A percentile compares a stretch with the other conserved stretches of the same genome.
Evolutionary conservation across 2,113 vertebrate species (phyloP).

Genomic region (Oxyura jamaicensis): DNA sequence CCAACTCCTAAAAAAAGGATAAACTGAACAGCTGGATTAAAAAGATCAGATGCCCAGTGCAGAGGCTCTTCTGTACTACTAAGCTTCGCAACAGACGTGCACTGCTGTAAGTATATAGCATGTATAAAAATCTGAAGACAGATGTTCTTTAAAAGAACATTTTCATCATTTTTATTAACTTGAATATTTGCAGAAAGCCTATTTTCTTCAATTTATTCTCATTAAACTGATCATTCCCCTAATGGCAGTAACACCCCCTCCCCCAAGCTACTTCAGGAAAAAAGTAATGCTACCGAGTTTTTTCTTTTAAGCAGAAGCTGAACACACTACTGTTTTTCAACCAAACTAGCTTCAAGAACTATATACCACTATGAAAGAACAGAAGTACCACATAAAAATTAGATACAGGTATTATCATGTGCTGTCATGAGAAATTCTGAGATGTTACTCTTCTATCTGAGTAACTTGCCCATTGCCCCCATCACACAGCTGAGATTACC

Average conservation of each 20-base stretch:
- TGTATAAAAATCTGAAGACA: background rate
- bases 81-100: background rate
- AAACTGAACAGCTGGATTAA: too few relatives aligned
- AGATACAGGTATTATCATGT: background rate
- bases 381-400: background rate
- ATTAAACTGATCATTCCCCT: background rate
- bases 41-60: fast-evolving
- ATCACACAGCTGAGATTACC: constrained; percentile 58
- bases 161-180: background rate
- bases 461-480: background rate
- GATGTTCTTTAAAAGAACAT: background rate
- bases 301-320: background rate
- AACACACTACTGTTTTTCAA: background rate
- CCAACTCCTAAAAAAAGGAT: too few relatives aligned
- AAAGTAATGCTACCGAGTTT: too few relatives aligned
- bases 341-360: background rate
- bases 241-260: fast-evolving
- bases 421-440: background rate
- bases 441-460: background rate
- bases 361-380: background rate
- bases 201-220: background rate
- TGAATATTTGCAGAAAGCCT: background rate
- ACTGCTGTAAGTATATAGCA: background rate
- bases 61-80: background rate
- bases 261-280: background rate